Base-by-base conservation (phyloP, 92 coral and sea anemone species). In the Desmophyllum pertusum region DNA sequence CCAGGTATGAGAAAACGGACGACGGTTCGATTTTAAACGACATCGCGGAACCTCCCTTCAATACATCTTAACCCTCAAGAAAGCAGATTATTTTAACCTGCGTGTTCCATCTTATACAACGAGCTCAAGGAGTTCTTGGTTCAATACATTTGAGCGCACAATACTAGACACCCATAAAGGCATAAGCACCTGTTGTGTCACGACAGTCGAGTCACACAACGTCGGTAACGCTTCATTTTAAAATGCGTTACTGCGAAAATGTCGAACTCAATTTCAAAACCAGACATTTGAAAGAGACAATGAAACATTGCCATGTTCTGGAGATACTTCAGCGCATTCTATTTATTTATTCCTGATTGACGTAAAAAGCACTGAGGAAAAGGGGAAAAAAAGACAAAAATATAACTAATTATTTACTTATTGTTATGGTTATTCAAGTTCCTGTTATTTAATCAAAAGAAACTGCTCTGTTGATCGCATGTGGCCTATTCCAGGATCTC, bases 1-100 rank as follows among this genome's bases (percentile, higher is more conserved):
- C 0, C 94, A 91, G 36, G 94, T 91, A 18, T 91, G 35, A 74
- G 65, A 33, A 30, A 17, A 11, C 23, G 25, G 10, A 31, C 41
- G 55, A 73, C 15, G 53, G 36, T 27, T 23, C 23, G 55, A 25
- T 35, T 73, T 45, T 23, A 27, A 73, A 43, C 46, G 25, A 37
- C 57, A 40, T 64, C 83, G 14, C 39, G 27, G 25, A 63, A 62
- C 31, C 59, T 30, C 11, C 4, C 23, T 5, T 41, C 29, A 48
- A 21, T 70, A 10, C 51, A 23, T 25, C 3, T 31, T 18, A 15
- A 48, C 27, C n/a, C 45, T 23, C 5, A 23, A 21, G 29, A 21
- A 13, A 65, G 84, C 84, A 45, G 64, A 61, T 45, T 11, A 51
- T 66, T 79, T 64, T 35, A 18, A 50, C 30, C 75, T 46, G 75